Evolutionary conservation across 2,888 invertebrate species (phyloP).

Genomic region (Amphiduros pacificus): DNA sequence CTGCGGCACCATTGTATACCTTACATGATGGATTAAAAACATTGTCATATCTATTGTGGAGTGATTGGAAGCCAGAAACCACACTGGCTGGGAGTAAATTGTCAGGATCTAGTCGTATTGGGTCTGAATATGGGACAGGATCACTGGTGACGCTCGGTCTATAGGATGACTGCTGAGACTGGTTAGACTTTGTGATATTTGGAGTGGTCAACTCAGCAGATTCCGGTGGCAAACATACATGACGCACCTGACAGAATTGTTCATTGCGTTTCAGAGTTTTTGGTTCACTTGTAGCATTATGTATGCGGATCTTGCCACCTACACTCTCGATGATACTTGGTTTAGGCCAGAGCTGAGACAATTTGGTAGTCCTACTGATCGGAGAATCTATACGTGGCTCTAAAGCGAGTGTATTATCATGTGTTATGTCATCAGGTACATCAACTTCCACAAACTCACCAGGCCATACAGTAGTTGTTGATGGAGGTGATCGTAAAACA

Average conservation of each 20-base stretch:
- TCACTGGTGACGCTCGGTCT: no score
- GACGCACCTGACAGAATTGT: no score
- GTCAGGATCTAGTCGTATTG: conserved; percentile 23
- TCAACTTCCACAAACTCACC: background rate
- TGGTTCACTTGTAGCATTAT: conserved; percentile 21
- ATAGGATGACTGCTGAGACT: no score
- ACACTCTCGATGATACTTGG: conserved; percentile 21
- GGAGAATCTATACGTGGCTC: background rate
- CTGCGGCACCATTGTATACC: conserved; percentile 2
- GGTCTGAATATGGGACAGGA: no score
- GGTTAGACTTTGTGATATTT: no score
- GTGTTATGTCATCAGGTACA: background rate
- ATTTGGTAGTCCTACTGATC: background rate
- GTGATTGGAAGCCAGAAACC: background rate
- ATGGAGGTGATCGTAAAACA: background rate
- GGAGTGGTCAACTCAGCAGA: no score
- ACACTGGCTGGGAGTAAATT: conserved; percentile 4
- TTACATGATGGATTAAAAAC: background rate
- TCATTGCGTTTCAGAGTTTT: no score
- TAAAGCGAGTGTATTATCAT: background rate
- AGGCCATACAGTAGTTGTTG: background rate
- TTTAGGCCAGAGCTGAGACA: background rate
- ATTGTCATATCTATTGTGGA: background rate
- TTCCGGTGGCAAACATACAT: no score
- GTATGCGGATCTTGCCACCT: conserved; percentile 16